Conservation (phyloP, 2,888 invertebrate species). For the Caenorhabditis macrosperma region DNA sequence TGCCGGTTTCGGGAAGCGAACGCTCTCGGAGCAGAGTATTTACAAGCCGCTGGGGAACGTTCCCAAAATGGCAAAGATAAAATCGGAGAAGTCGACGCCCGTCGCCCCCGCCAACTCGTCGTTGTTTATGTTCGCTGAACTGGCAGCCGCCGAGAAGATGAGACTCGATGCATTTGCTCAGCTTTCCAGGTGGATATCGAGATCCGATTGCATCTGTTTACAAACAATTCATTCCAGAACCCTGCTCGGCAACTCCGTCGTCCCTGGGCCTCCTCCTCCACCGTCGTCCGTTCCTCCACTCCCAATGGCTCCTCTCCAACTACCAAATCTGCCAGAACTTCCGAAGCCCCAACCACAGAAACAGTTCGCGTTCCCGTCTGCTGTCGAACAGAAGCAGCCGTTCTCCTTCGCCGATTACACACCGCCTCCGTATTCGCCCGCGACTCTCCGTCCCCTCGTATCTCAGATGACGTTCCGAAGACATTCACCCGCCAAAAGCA, state of each 20-base stretch:
- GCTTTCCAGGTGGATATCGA: constrained; percentile 26
- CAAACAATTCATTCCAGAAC: background rate
- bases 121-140: constrained; percentile 67
- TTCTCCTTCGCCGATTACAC: constrained; percentile 35
- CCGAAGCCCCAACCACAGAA: constrained; percentile 18
- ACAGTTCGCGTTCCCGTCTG: background rate
- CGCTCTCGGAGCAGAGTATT: constrained; percentile 58
- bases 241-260: background rate
- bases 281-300: constrained; percentile 5
- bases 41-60: constrained; percentile 12
- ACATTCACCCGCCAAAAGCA: background rate
- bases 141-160: constrained; percentile 57
- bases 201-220: background rate
- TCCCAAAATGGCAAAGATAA: constrained; percentile 62
- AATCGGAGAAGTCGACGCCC: constrained; percentile 20
- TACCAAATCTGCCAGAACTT: constrained; percentile 4
- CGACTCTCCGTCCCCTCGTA: constrained; percentile 29
- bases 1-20: constrained; percentile 61
- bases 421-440: background rate
- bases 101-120: constrained; percentile 19
- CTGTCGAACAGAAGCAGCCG: background rate
- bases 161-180: constrained; percentile 42
- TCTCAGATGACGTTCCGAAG: constrained; percentile 38
- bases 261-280: background rate
- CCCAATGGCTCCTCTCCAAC: constrained; percentile 32